Base-by-base conservation (phyloP, 2,113 vertebrate species). In the Tachuris rubrigastra region DNA sequence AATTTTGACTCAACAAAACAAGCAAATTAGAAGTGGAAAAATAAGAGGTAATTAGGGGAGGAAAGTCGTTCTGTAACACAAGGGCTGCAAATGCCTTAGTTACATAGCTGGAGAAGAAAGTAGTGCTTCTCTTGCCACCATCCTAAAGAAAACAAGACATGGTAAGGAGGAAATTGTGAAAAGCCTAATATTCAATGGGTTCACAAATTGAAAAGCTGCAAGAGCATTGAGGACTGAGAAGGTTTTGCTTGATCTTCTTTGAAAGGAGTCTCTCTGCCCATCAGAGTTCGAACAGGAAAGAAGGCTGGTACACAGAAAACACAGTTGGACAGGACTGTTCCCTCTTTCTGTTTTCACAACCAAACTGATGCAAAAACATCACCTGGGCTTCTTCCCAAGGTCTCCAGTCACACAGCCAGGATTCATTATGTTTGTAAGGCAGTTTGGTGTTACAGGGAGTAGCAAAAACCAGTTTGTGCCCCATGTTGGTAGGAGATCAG, bases 11-110 rank as follows among this genome's bases (percentile, higher is more conserved):
- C 49, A 27, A 88, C 56, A 63, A 86, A 93, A 78, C 63, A 74
- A 92, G 79, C 90, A 71, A 94, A 90, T 65, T 68, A 84, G 74
- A 85, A 93, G 72, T 53, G 60, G 85, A 94, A 76, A 93, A 90
- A 89, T 72, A 24, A 88, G 49, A 72, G 25, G 31, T 63, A 89
- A 49, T 75, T 86, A 81, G 21, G 13, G 60, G 47, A 78, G 52
- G 56, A 78, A 85, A 71, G 62, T 56, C 4, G 24, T 78, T 83
- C 75, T 67, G 15, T 86, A 59, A 22, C 76, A 35, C 23, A 20
- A 84, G 39, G 63, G 35, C 68, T 90, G 52, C 25, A 86, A 84
- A 52, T 33, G 31, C 35, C 24, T 85, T 33, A 37, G 33, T 39
- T 80, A 33, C 2, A 30, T 44, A 84, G 33, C 52, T 37, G 25